phyloP scores from a whole-genome alignment of 2,113 vertebrate genomes.

The Pantherophis guttatus region DNA sequence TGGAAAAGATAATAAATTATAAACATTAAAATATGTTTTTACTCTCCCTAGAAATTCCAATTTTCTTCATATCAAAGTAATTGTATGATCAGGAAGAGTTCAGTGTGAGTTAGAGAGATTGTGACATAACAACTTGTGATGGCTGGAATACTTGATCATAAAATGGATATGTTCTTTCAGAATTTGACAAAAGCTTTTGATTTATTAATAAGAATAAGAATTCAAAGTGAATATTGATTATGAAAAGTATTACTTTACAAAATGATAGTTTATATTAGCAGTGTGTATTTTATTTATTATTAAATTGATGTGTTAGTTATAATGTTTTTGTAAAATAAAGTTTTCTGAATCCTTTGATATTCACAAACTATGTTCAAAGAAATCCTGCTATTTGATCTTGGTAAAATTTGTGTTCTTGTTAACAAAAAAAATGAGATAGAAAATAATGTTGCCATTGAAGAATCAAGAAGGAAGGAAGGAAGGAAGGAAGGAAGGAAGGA shows the following conservation, averaged over 20 bases:
- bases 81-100: background rate
- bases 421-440: background rate
- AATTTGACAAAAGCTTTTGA: slow-evolving; percentile 34
- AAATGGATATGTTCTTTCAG: slow-evolving; percentile 29
- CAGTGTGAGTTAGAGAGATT: background rate
- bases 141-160: slow-evolving; percentile 26
- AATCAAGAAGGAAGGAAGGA: too few relatives aligned
- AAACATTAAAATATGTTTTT: background rate
- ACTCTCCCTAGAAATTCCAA: background rate
- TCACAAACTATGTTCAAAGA: slow-evolving; percentile 54
- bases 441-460: background rate
- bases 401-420: background rate
- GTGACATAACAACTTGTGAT: accelerated
- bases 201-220: slow-evolving; percentile 9
- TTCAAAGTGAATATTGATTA: slow-evolving; percentile 48
- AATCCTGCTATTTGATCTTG: background rate
- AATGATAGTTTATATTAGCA: slow-evolving; percentile 46
- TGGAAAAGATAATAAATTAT: background rate
- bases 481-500: background rate
- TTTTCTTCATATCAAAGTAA: background rate
- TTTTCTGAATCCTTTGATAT: slow-evolving; percentile 46
- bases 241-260: slow-evolving; percentile 39
- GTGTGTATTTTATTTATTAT: slow-evolving; percentile 35
- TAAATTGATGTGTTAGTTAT: slow-evolving; percentile 12
- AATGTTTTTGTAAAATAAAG: slow-evolving; percentile 25